These are phyloP conservation scores for Myathropa florea DNA, from an alignment of 2,888 invertebrate genomes.

Conservation along the genomic window DNA sequence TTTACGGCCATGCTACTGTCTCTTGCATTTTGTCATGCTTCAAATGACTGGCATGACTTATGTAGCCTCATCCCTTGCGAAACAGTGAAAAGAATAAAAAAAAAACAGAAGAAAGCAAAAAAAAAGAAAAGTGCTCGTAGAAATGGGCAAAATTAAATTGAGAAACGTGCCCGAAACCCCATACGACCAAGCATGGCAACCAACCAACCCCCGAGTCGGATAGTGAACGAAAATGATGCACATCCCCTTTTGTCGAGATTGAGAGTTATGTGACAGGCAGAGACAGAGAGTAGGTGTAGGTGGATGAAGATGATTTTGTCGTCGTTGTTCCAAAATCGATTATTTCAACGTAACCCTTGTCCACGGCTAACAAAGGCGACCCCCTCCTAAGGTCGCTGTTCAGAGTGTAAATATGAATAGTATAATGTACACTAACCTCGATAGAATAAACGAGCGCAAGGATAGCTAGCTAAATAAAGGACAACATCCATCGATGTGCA, in stretches of 20 bases:
- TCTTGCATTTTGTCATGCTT: background rate
- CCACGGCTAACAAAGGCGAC: background rate
- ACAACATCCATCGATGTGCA: background rate
- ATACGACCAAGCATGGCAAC: background rate
- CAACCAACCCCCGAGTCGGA: constrained; percentile 11
- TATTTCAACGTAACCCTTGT: background rate
- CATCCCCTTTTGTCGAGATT: background rate
- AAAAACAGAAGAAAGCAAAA: background rate
- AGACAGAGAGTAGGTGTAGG: background rate
- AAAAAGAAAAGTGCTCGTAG: background rate
- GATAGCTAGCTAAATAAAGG: background rate
- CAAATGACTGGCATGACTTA: background rate
- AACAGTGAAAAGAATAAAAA: background rate
- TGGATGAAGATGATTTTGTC: background rate
- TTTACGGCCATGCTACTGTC: constrained; percentile 1
- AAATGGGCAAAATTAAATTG: constrained; percentile 8
- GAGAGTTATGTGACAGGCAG: background rate
- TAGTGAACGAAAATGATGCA: background rate
- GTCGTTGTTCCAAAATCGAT: background rate
- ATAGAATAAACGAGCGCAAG: background rate
- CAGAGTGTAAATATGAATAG: background rate
- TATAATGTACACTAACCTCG: background rate
- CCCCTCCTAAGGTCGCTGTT: background rate
- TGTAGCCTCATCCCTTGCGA: background rate
- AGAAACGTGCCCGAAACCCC: constrained; percentile 29